These are phyloP conservation scores for Gulo gulo DNA, from an alignment of 2,113 vertebrate species.

Conservation along the genomic window DNA sequence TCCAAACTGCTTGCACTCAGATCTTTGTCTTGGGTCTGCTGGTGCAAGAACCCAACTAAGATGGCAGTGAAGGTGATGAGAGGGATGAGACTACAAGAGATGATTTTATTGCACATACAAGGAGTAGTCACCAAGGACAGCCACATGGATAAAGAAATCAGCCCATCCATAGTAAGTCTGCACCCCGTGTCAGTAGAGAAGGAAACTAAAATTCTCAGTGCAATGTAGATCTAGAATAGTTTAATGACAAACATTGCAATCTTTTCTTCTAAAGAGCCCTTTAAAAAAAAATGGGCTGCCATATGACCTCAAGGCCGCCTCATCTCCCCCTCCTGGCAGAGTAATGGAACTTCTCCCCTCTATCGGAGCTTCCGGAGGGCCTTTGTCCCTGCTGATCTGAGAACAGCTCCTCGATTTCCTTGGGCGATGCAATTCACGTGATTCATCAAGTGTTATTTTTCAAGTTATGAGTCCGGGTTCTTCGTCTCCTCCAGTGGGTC, in stretches of 20 bases:
- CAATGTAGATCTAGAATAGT: not conserved
- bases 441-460: not conserved
- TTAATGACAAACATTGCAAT: not conserved
- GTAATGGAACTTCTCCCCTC: not conserved
- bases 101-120: not conserved
- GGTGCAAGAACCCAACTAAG: not conserved
- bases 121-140: not conserved
- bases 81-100: not conserved
- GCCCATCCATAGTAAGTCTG: not conserved
- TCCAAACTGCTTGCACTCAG: not conserved
- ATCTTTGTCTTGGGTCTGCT: not conserved
- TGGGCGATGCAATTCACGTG: not conserved
- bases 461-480: not conserved
- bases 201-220: not conserved
- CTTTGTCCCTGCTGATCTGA: not conserved
- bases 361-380: not conserved
- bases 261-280: not conserved
- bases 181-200: not conserved
- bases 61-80: not conserved
- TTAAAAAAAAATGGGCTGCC: not conserved
- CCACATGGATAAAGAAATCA: not conserved
- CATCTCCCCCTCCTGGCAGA: not conserved
- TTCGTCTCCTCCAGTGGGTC: not conserved
- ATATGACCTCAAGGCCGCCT: not conserved
- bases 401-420: not conserved